A percentile compares a stretch with the other conserved stretches of the same genome.
Conservation (phyloP, 1,140 invertebrate genomes). For the Rhagoletis pomonella region DNA sequence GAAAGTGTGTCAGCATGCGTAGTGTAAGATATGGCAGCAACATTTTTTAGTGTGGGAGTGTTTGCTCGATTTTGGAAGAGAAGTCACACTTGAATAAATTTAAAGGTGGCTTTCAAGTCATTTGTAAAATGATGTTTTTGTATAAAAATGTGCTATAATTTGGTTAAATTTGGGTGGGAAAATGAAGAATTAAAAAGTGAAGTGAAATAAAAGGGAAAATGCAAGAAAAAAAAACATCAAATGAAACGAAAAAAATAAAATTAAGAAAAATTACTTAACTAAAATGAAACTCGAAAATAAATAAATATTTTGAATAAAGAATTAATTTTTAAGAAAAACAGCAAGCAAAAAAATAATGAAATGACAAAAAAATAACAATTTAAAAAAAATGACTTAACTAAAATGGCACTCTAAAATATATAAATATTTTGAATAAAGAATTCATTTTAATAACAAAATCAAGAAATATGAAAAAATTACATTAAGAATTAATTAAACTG, state of each 20-base stretch:
- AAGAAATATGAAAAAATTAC: no score
- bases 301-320: no score
- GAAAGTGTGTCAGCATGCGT: conserved; percentile 1
- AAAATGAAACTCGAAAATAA: no score
- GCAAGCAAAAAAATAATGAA: no score
- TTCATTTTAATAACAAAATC: no score
- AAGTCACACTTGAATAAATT: conserved; percentile 21
- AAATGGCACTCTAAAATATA: no score
- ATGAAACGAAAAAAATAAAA: background rate
- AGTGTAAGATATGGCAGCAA: background rate
- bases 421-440: no score
- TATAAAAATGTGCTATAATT: background rate
- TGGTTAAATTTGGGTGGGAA: background rate
- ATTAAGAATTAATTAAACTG: no score
- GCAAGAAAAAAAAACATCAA: background rate
- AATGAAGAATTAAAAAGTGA: background rate
- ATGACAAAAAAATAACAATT: no score
- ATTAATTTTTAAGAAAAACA: no score
- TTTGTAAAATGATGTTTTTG: background rate
- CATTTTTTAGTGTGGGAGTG: conserved; percentile 20
- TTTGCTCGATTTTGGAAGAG: conserved; percentile 19
- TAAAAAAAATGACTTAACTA: no score
- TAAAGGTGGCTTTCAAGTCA: background rate
- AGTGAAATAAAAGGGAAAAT: background rate
- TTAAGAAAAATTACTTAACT: no score